A percentile compares a stretch with the other conserved stretches of the same genome.
phyloP scores from a whole-genome alignment of 2,888 invertebrate genomes.

The Plagodis pulveraria region DNA sequence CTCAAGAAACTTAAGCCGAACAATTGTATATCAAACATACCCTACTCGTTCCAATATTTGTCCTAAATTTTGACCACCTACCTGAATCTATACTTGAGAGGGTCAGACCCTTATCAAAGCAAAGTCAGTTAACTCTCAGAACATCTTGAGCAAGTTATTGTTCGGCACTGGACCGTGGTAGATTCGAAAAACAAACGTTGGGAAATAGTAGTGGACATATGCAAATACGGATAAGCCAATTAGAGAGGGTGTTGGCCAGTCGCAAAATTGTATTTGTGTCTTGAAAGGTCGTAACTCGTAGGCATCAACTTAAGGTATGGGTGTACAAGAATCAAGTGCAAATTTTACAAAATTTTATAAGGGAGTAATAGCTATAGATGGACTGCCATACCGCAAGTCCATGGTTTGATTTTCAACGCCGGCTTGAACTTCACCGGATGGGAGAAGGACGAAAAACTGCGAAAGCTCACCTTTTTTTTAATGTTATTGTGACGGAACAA shows the following conservation, averaged over 20 bases:
- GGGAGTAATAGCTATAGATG: too few species aligned
- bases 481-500: too few species aligned
- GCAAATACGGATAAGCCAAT: slow-evolving; percentile 35
- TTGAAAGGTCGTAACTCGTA: slow-evolving; percentile 1
- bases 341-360: too few species aligned
- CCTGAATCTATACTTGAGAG: slow-evolving; percentile 63
- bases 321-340: too few species aligned
- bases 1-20: too few species aligned
- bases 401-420: too few species aligned
- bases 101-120: slow-evolving; percentile 79
- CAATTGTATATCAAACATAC: slow-evolving; percentile 5
- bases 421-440: too few species aligned
- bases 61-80: slow-evolving; percentile 51
- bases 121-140: slow-evolving; percentile 82
- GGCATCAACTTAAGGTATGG: too few species aligned
- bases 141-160: slow-evolving; percentile 83
- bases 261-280: slow-evolving; percentile 19
- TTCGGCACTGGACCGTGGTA: slow-evolving; percentile 60
- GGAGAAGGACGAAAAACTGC: too few species aligned
- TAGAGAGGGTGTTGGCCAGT: slow-evolving; percentile 18
- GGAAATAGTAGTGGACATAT: slow-evolving; percentile 27
- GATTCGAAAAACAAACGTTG: slow-evolving; percentile 74
- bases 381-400: too few species aligned
- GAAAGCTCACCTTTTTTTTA: too few species aligned
- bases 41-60: slow-evolving; percentile 29